phyloP scores from a whole-genome alignment of 2,888 invertebrate species.

The Drosophila nr. perissopoda region DNA sequence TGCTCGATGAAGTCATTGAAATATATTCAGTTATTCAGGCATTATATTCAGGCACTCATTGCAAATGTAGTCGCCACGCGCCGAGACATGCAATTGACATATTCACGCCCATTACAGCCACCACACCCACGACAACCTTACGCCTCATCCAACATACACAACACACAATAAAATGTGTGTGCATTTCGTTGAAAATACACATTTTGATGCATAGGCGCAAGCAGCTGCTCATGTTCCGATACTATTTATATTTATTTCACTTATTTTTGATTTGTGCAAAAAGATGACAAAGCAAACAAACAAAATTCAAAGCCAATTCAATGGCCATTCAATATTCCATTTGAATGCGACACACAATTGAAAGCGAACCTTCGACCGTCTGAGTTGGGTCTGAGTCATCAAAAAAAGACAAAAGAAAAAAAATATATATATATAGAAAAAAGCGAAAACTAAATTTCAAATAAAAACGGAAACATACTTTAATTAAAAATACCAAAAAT shows the following conservation, averaged over 20 bases:
- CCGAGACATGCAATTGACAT: constrained; percentile 43
- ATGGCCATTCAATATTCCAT: constrained; percentile 43
- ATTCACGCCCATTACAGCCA: constrained; percentile 30
- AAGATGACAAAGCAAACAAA: constrained; percentile 76
- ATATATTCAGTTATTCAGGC: constrained; percentile 35
- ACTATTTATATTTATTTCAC: constrained; percentile 17
- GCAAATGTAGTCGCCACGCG: constrained; percentile 57
- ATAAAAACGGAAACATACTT: constrained; percentile 2
- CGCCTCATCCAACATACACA: constrained; percentile 23
- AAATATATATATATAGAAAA: background rate
- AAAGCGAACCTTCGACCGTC: constrained; percentile 59
- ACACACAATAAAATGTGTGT: constrained; percentile 6
- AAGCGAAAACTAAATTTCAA: constrained; percentile 5
- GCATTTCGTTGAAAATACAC: constrained; percentile 43
- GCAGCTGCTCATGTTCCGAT: constrained; percentile 40
- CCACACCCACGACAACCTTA: constrained; percentile 22
- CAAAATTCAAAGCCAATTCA: constrained; percentile 61
- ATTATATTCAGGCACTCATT: constrained; percentile 33
- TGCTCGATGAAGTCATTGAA: constrained; percentile 62
- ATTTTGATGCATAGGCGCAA: constrained; percentile 65
- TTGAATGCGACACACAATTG: constrained; percentile 60
- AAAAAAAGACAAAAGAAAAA: background rate
- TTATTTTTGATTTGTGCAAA: constrained; percentile 51
- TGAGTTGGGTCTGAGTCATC: constrained; percentile 68
- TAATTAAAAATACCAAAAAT: background rate